Evolutionary conservation across 2,797 vertebrate genomes (phyloP).

Genomic region (Avahi laniger): DNA sequence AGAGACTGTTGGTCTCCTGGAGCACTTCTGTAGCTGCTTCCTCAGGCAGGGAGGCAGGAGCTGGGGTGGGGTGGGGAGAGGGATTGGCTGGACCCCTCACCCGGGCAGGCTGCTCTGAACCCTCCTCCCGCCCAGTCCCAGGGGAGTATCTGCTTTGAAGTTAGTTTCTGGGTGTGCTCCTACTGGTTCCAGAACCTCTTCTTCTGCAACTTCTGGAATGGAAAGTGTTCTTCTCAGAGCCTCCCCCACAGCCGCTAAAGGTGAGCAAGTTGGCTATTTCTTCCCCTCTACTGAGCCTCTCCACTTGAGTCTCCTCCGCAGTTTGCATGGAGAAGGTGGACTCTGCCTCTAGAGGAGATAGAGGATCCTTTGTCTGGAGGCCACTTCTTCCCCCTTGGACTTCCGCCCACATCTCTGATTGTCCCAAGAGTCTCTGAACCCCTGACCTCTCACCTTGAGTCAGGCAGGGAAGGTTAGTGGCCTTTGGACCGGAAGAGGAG

Average conservation of each 20-base stretch:
- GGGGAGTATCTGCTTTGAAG: background rate
- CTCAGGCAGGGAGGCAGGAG: background rate
- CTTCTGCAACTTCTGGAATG: slow-evolving; percentile 23
- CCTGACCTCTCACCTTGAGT: slow-evolving; percentile 25
- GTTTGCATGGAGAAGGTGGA: background rate
- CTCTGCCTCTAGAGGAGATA: background rate
- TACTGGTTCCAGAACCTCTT: slow-evolving; percentile 43
- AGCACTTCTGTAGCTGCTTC: background rate
- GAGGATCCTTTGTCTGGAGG: background rate
- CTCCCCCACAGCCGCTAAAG: background rate
- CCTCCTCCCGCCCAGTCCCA: background rate
- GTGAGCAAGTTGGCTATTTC: slow-evolving; percentile 44
- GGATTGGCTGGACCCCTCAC: background rate
- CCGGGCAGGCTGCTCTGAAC: background rate
- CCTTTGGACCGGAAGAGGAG: background rate
- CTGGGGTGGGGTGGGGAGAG: background rate
- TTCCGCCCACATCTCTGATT: background rate
- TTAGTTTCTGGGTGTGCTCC: background rate
- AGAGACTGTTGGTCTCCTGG: background rate
- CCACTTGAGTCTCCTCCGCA: background rate
- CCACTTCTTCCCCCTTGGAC: background rate
- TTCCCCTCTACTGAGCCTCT: background rate
- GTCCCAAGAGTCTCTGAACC: background rate
- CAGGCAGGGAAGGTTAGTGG: background rate
- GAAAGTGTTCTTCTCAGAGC: slow-evolving; percentile 39